Percentiles rank a stretch among this genome's conserved stretches.
Evolutionary conservation across 2,888 invertebrate genomes (phyloP).

Genomic region (Andrena bicolor): DNA sequence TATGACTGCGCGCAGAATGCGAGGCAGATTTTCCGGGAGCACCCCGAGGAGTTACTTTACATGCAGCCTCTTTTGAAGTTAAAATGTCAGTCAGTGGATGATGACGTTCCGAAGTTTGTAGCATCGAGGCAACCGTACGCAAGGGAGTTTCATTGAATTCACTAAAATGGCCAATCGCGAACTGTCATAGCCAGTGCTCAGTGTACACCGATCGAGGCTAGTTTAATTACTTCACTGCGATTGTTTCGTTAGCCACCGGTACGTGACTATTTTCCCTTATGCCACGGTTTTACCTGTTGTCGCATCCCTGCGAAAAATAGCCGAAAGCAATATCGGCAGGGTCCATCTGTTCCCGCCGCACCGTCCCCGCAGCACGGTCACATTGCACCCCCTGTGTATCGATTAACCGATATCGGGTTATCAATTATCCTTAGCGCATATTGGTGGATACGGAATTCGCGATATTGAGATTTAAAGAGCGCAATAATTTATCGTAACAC

Average conservation of each 20-base stretch:
- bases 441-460: slow-evolving; percentile 4
- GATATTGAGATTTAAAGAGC: slow-evolving; percentile 28
- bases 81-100: too few relatives aligned
- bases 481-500: slow-evolving; percentile 18
- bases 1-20: background rate
- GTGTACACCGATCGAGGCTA: slow-evolving; percentile 7
- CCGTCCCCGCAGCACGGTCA: background rate
- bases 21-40: background rate
- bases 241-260: slow-evolving; percentile 40
- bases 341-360: background rate
- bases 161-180: slow-evolving; percentile 38
- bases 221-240: slow-evolving; percentile 44
- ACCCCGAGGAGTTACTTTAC: background rate
- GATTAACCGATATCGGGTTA: slow-evolving; percentile 53
- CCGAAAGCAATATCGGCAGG: slow-evolving; percentile 15
- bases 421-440: slow-evolving; percentile 44
- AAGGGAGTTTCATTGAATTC: slow-evolving; percentile 33
- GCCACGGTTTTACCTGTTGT: slow-evolving; percentile 19
- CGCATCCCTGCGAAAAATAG: slow-evolving; percentile 37
- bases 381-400: slow-evolving; percentile 11
- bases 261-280: slow-evolving; percentile 41
- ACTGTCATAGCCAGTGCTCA: slow-evolving; percentile 40
- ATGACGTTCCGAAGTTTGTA: too few relatives aligned
- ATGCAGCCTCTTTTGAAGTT: too few relatives aligned
- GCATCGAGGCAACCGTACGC: too few relatives aligned